Conservation (phyloP, 1,140 invertebrate species). For the Palaemon carinicauda region DNA sequence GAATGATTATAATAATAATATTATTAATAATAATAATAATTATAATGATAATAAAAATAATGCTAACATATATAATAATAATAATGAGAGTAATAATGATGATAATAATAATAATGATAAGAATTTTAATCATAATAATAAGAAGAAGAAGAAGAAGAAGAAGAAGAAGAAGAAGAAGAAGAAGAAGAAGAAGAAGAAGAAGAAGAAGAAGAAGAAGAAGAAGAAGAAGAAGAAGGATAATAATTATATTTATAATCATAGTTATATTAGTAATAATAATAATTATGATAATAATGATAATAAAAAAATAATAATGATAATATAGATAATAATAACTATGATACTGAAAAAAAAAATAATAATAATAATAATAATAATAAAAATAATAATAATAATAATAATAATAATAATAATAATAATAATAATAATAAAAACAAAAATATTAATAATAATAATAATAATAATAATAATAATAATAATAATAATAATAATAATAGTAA, state of each 20-base stretch:
- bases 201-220: too few species aligned
- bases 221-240: too few species aligned
- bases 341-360: neutral
- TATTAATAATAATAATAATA: neutral
- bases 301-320: conserved; percentile 1
- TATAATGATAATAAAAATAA: neutral
- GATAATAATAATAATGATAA: neutral
- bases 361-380: conserved; percentile 5
- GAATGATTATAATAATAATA: too few species aligned
- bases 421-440: too few species aligned
- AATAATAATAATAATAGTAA: neutral
- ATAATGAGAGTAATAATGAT: neutral
- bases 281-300: neutral
- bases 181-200: conserved; percentile 1
- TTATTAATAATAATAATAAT: neutral
- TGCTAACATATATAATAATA: neutral
- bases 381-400: neutral
- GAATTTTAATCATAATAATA: neutral
- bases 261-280: conserved; percentile 3
- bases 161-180: neutral
- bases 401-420: neutral
- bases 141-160: neutral
- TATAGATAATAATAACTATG: neutral
- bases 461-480: neutral
- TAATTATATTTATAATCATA: neutral